Base-by-base conservation (phyloP, 2,113 vertebrate species). In the Brevimyrus niger region DNA sequence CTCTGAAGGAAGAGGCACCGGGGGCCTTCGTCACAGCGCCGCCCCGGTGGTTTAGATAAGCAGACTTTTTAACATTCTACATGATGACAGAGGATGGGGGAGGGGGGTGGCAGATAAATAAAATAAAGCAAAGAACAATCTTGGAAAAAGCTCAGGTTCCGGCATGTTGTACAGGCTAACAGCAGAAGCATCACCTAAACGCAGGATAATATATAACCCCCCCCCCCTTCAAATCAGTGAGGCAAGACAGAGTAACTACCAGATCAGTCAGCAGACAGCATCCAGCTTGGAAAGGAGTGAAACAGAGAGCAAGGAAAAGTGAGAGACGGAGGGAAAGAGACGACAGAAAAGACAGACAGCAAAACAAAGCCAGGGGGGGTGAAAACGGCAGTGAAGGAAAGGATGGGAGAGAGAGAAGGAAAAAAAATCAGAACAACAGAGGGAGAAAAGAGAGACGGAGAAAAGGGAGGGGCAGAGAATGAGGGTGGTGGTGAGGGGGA, bases 201-300 rank as follows among this genome's bases (percentile, higher is more conserved):
- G 84, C 27, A 47, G 89, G 82, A 92, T 95, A 94, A 94, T 94
- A 92, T 89, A 91, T 93, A 95, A 93, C 92, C 93, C 95, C 94
- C 94, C 94, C 95, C 94, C 94, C 94, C 93, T 91, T 93, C 90
- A 91, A 92, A 94, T 95, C 94, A 95, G 92, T 92, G 92, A 95
- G 92, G 95, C 95, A 95, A 91, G 93, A 93, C 93, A 92, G 92
- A 92, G 94, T 94, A 94, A 95, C 94, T 94, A 93, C 92, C 91
- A 91, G 90, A 94, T 92, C 92, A 91, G 92, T 93, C 92, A 92
- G 91, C 65, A 91, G 92, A 91, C 90, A 90, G 91, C 93, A 90
- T 89, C 90, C 84, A 44, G 47, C 44, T 89, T 51, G 13, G 55
- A 73, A 89, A 38, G n/a, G 89, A 58, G 88, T n/a, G 88, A 85